Evolutionary conservation across 1,140 invertebrate genomes (phyloP).

Genomic region (Platyscapa corneri): DNA sequence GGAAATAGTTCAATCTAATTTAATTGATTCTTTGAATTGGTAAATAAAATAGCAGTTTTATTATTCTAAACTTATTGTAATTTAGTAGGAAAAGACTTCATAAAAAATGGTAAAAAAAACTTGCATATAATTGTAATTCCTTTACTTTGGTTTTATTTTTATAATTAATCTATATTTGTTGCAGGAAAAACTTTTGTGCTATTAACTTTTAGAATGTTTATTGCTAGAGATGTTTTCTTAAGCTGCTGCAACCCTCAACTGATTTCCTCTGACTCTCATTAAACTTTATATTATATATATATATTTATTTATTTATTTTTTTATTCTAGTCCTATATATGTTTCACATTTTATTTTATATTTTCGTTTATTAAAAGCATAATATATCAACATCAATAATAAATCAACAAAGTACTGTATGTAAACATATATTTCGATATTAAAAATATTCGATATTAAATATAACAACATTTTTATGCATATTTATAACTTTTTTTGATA

Average conservation of each 20-base stretch:
- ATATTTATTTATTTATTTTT: too few species aligned
- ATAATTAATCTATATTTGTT: conserved; percentile 27
- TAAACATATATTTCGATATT: too few species aligned
- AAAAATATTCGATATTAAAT: too few species aligned
- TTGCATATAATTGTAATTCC: not conserved
- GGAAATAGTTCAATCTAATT: too few species aligned
- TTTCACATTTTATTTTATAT: too few species aligned
- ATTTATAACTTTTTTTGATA: too few species aligned
- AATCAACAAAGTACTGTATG: too few species aligned
- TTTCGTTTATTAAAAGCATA: too few species aligned
- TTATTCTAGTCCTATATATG: not conserved
- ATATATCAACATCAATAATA: too few species aligned
- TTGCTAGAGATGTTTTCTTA: conserved; percentile 11
- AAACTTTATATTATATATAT: conserved; percentile 19
- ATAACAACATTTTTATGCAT: too few species aligned
- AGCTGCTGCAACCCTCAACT: not conserved
- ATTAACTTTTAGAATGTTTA: conserved; percentile 8
- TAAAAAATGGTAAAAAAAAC: not conserved
- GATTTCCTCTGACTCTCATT: conserved; percentile 11
- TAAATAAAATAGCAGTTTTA: not conserved
- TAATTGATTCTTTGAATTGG: not conserved
- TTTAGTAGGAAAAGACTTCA: not conserved
- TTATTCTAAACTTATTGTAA: not conserved
- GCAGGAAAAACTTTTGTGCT: conserved; percentile 27
- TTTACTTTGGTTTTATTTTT: conserved; percentile 1